A percentile compares a stretch with the other conserved stretches of the same genome.
phyloP scores from a whole-genome alignment of 2,113 vertebrate species.

The Bungarus multicinctus region DNA sequence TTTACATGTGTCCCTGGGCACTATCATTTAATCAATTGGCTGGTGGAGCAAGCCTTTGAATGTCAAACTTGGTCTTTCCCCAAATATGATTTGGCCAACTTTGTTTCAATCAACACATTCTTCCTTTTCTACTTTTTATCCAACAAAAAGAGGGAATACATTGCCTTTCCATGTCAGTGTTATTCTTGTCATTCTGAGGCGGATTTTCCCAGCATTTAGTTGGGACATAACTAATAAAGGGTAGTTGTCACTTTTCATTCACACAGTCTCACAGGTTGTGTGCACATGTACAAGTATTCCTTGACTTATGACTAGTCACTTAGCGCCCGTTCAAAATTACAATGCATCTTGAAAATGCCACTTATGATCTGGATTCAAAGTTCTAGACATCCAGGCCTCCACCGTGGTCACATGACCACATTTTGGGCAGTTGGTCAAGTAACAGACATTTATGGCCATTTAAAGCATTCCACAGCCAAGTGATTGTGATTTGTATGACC shows the following conservation, averaged over 20 bases:
- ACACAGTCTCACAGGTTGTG: not conserved
- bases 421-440: not conserved
- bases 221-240: too few species aligned
- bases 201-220: not conserved
- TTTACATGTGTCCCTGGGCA: too few species aligned
- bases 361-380: not conserved
- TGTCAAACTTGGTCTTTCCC: not conserved
- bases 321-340: not conserved
- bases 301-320: not conserved
- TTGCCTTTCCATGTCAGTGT: not conserved
- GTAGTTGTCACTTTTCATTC: not conserved
- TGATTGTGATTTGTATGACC: not conserved
- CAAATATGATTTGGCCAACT: not conserved
- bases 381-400: not conserved
- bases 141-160: not conserved
- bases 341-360: not conserved
- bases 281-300: not conserved
- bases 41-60: not conserved
- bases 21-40: not conserved
- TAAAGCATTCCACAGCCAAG: not conserved
- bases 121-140: not conserved
- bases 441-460: not conserved
- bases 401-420: not conserved
- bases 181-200: not conserved
- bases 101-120: not conserved